Evolutionary conservation across 2,888 invertebrate genomes (phyloP), one percentile per base, ranked within the genome.

Genomic region (Chaetogeoica ovagalla): DNA sequence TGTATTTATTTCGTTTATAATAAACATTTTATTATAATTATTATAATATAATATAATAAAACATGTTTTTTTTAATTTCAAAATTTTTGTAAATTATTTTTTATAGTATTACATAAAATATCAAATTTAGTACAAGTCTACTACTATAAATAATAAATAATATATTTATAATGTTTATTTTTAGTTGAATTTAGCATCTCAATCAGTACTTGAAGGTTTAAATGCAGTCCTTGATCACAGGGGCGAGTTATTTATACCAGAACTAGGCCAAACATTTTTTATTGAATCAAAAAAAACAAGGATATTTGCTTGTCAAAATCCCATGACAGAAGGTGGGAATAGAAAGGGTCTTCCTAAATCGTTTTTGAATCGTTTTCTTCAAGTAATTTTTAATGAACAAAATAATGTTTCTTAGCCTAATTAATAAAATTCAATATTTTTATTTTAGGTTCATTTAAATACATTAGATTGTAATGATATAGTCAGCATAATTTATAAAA

Each of bases 161-260:
- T 4, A 13, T 43, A 1, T 74, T 75, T 43, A 23, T 59, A 48
- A 13, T 48, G 15, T 48, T 48, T 1, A 48, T 83, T 63, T 65
- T 85, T 84, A 89, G 89, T 88, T 99, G 83, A 99, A 99, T 89
- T 89, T 99, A 83, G 99, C 99, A 0, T 97, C 98, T 0, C 99
- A 99, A 86, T 95, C 98, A 0, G 98, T 99, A 0, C 88, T 99
- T 19, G 99, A 99, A 89, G 99, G 98, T 48, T 89, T 99, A 5
- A 99, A 99, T 86, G 98, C 99, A 0, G 98, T 98, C 85, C 89
- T 99, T 81, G 99, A 99, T 89, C 99, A 99, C 86, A 90, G 99
- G 84, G 96, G 96, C 0, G 96, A 97, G 87, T 91, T 99, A 37
- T 99, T 90, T 85, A 93, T 99, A 81, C 97, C 99, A 0, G 99